phyloP scores from a whole-genome alignment of 2,797 vertebrate species.

The Chelidonichthys spinosus region DNA sequence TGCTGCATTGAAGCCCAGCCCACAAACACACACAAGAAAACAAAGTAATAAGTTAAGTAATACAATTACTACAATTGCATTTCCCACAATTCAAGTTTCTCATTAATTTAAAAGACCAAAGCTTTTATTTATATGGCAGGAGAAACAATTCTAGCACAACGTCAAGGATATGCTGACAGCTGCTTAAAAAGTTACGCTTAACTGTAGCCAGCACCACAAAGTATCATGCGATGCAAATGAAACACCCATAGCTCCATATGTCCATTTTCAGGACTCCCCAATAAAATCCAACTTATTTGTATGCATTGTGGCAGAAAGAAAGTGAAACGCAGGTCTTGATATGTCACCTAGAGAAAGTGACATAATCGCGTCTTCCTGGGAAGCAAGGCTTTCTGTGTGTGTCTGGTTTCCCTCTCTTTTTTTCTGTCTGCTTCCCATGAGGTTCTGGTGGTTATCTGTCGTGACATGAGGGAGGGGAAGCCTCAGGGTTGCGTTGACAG shows the following conservation, averaged over 20 bases:
- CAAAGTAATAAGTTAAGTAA: background rate
- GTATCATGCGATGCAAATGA: background rate
- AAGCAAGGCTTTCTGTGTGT: background rate
- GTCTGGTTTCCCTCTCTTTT: conserved; percentile 4
- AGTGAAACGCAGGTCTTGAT: background rate
- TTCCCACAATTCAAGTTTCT: conserved; percentile 4
- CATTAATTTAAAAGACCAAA: conserved; percentile 20
- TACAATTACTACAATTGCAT: conserved; percentile 3
- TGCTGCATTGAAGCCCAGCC: background rate
- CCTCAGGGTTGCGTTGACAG: conserved; percentile 66
- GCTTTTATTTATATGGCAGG: background rate
- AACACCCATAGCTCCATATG: background rate
- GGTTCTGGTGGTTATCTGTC: conserved; percentile 72
- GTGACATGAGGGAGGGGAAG: conserved; percentile 64
- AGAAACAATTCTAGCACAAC: background rate
- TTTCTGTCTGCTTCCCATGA: conserved; percentile 39
- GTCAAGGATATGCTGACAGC: conserved; percentile 13
- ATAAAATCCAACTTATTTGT: background rate
- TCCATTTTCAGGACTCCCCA: background rate
- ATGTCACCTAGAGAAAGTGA: conserved; percentile 17
- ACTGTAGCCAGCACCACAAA: background rate
- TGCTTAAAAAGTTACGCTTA: background rate
- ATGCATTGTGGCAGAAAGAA: background rate
- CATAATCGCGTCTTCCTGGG: conserved; percentile 28
- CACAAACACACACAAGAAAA: background rate